These are phyloP conservation scores for Cheilosia vulpina DNA, from an alignment of 2,888 invertebrate genomes.

Conservation along the genomic window DNA sequence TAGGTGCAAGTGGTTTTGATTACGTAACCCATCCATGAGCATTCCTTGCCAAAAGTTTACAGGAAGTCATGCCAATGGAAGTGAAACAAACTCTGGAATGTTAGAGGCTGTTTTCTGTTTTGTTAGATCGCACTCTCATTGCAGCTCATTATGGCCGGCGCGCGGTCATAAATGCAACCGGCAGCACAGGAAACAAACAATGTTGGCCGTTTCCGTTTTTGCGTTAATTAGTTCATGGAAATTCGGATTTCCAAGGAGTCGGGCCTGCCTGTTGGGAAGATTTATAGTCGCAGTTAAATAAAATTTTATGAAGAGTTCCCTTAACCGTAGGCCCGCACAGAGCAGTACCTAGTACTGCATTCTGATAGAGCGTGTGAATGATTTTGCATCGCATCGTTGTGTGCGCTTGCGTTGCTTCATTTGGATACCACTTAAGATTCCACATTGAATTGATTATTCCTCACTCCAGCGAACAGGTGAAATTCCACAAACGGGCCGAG, in stretches of 20 bases:
- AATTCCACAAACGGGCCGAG: constrained; percentile 31
- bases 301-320: constrained; percentile 34
- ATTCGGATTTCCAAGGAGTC: background rate
- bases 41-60: constrained; percentile 4
- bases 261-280: background rate
- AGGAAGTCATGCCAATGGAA: constrained; percentile 7
- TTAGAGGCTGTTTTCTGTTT: background rate
- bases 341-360: background rate
- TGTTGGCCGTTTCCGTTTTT: background rate
- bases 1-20: constrained; percentile 42
- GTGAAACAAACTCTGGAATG: constrained; percentile 12
- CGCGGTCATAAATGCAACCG: constrained; percentile 20
- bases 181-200: constrained; percentile 6
- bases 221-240: constrained; percentile 33
- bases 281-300: constrained; percentile 30
- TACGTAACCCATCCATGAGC: constrained; percentile 27
- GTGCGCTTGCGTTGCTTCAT: background rate
- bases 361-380: constrained; percentile 1
- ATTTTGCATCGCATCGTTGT: constrained; percentile 13
- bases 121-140: constrained; percentile 1
- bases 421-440: constrained; percentile 51
- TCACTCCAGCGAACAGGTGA: constrained; percentile 51
- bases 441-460: constrained; percentile 32
- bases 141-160: constrained; percentile 9
- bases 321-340: background rate